These are phyloP conservation scores for Holcopasites calliopsidis DNA, from an alignment of 1,140 invertebrate genomes.

Conservation along the genomic window DNA sequence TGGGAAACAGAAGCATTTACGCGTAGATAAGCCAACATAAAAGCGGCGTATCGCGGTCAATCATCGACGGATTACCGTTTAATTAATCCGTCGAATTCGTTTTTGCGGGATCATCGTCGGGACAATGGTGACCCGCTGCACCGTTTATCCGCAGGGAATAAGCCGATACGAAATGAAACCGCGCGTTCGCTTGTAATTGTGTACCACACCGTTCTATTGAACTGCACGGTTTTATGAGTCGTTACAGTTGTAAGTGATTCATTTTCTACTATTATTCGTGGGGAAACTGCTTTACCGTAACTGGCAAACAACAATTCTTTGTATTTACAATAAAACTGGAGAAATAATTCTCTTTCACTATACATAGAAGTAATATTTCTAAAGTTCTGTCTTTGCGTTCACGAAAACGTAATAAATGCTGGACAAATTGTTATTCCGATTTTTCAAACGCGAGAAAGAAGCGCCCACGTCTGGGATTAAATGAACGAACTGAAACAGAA, in stretches of 20 bases:
- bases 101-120: conserved; percentile 31
- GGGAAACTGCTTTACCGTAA: background rate
- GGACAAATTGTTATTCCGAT: conserved; percentile 5
- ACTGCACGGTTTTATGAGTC: conserved; percentile 19
- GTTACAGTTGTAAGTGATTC: background rate
- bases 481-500: conserved; percentile 22
- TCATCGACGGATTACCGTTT: conserved; percentile 46
- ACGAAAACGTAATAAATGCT: background rate
- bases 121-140: conserved; percentile 9
- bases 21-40: conserved; percentile 30
- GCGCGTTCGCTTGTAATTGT: conserved; percentile 22
- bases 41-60: conserved; percentile 40
- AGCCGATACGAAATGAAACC: conserved; percentile 30
- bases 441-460: background rate
- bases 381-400: background rate
- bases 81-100: conserved; percentile 49
- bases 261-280: background rate
- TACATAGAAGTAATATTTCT: too few relatives aligned
- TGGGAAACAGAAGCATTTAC: background rate
- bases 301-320: too few relatives aligned
- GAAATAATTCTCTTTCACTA: too few relatives aligned
- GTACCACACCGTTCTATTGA: background rate
- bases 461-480: background rate
- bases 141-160: conserved; percentile 44
- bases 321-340: too few relatives aligned